phyloP scores from a whole-genome alignment of 2,113 vertebrate species.

The Aegithalos caudatus region DNA sequence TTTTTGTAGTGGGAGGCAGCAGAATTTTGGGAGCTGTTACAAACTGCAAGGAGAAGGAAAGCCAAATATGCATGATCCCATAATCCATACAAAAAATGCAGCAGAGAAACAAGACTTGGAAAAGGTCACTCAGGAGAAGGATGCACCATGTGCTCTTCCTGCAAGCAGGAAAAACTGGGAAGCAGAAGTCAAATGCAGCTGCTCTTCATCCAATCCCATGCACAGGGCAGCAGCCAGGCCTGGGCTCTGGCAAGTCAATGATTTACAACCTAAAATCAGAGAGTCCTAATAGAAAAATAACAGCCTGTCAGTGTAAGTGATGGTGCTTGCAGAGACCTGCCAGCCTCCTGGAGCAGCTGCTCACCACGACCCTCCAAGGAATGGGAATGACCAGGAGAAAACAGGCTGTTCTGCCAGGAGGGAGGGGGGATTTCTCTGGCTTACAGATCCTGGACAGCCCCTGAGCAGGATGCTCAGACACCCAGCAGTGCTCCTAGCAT shows the following conservation, averaged over 20 bases:
- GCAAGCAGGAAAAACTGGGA: neutral
- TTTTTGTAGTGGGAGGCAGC: neutral
- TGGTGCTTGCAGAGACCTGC: neutral
- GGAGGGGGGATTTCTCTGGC: neutral
- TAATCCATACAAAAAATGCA: neutral
- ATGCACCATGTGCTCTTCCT: rapidly evolving
- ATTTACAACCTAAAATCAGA: constrained; percentile 3
- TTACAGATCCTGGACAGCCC: neutral
- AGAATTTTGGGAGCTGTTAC: neutral
- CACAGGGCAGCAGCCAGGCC: neutral
- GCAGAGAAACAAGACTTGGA: neutral
- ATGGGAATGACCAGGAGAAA: neutral
- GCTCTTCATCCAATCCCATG: neutral
- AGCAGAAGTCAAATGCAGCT: neutral
- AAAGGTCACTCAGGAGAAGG: neutral
- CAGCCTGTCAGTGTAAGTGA: neutral
- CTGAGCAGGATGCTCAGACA: neutral
- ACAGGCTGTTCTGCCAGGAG: neutral
- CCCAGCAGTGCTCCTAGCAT: neutral
- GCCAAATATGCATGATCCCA: neutral
- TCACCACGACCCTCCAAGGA: neutral
- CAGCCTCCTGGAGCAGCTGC: neutral
- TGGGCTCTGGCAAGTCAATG: neutral
- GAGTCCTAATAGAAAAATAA: neutral
- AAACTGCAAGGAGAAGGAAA: neutral